Evolutionary conservation across 2,888 invertebrate species (phyloP), one percentile per base, ranked within the genome.

Genomic region (Cryptops parisi): DNA sequence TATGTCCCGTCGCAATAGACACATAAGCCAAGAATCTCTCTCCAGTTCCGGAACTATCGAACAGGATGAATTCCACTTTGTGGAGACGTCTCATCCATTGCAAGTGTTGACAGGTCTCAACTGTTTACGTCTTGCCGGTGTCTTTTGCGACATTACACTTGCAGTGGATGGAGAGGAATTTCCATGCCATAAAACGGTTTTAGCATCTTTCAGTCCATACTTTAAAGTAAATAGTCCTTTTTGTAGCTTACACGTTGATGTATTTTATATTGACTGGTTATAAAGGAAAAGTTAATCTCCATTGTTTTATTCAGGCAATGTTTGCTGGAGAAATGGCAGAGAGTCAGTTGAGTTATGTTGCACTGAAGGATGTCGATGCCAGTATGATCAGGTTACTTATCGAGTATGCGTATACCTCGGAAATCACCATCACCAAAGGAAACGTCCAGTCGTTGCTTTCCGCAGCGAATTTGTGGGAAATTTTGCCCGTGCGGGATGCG

Each of bases 401-500:
- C 17, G 68, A 71, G 53, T 73, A 68, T 62, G 71, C 71, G 2
- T 73, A 73, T 60, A 70, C 72, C 9, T 63, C 67, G 47, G 59
- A 62, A 25, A 60, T 70, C 17, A 62, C 60, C 27, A 71, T 73
- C 43, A 71, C 66, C 9, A 64, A 67, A 54, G 59, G 55, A 39
- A 72, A 72, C 61, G 71, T 72, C 2, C 72, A 72, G 61, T 65
- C 66, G 47, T 61, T 72, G 19, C 61, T 72, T 4, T 68, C 70
- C 3, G 71, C 72, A 45, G 67, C 72, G 12, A 72, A 71, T 59
- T 62, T 72, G 2, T 62, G 72, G 3, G 66, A 70, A 58, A 64
- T 72, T 9, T 57, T 70, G 23, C 65, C 69, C 12, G 68, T 72
- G 2, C 61, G 67, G 44, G 69, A 70, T 54, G 70, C 71, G 4